Base-by-base conservation (phyloP, 2,113 vertebrate species). In the Ursus arctos region DNA sequence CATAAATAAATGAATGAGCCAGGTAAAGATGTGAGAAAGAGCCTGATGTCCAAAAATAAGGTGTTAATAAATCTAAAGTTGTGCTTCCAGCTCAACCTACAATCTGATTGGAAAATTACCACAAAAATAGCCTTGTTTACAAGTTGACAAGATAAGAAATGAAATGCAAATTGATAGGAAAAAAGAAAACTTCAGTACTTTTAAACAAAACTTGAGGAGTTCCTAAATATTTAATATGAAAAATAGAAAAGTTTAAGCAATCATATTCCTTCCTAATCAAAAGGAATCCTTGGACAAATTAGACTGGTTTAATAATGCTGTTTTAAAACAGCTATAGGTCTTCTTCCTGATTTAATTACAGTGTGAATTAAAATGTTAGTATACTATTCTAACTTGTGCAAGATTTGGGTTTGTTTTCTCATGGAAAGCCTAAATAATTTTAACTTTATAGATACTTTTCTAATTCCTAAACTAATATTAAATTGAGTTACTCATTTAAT, bases 391-490 rank as follows among this genome's bases (percentile, higher is more conserved):
- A 65, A 80, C 55, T 49, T 57, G 49, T 11, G 12, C 13, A 61
- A 89, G 40, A 47, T 2, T 80, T 67, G 2, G 8, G 31, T 92
- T 74, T 84, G 22, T 84, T 57, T 83, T 36, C 36, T 59, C 51
- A 59, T 24, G 18, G 33, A 40, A 89, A 59, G 19, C 28, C 71
- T 9, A 57, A 57, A 43, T 83, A 61, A 26, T n/a, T 53, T 59
- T 47, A 53, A 47, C 4, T 28, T 69, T 82, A 49, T 36, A 86
- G 71, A 79, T 69, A 80, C 19, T 36, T 67, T 88, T 55, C n/a
- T 80, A 47, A 94, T 69, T 80, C 36, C 43, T 94, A 82, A 94
- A 72, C 40, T 81, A 80, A 55, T 43, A 63, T 94, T 93, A 61
- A 82, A 72, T 59, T 67, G 26, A 77, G 9, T 49, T 80, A 33